Evolutionary conservation across 2,888 invertebrate genomes (phyloP), one percentile per base, ranked within the genome.

Genomic region (Athetis lepigone): DNA sequence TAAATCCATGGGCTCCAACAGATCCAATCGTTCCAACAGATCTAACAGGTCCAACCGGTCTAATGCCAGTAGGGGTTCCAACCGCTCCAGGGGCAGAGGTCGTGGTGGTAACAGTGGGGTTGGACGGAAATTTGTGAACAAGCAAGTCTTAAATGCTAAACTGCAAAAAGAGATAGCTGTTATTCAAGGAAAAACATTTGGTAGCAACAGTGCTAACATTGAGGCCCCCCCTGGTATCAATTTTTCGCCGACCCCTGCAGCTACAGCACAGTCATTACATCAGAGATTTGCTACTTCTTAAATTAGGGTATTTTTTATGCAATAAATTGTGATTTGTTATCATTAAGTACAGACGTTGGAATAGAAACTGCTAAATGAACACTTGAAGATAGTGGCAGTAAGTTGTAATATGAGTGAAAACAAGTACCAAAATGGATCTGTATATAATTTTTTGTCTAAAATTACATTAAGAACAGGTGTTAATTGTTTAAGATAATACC

Each of bases 81-180:
- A 66, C 21, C 79, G 88, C 43, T 87, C 68, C 23, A 83, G 93
- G 23, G 93, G 92, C 0, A 83, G 94, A 52, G 92, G 92, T 2
- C 86, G 92, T 51, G 92, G 93, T 8, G 83, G 80, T 0, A 88
- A 86, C 50, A 83, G 92, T 25, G 92, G 92, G 1, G 82, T 93
- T 43, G 90, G 92, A 1, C 83, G 89, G 16, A 93, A 93, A 1
- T 94, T 94, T 86, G 81, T 87, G 7, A 92, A 89, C 74, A 94
- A 94, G 75, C 92, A 90, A 79, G 82, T 90, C 8, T 81, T 95
- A 11, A 92, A 95, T 85, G 85, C 90, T 1, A 90, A 90, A 72
- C 81, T 95, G 8, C 95, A 95, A 69, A 86, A 92, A 73, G 93
- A 95, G 84, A 95, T 95, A 68, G 95, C 95, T 57, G 90, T 86